Conservation (phyloP, 2,113 vertebrate species). For the Amblyornis subalaris region DNA sequence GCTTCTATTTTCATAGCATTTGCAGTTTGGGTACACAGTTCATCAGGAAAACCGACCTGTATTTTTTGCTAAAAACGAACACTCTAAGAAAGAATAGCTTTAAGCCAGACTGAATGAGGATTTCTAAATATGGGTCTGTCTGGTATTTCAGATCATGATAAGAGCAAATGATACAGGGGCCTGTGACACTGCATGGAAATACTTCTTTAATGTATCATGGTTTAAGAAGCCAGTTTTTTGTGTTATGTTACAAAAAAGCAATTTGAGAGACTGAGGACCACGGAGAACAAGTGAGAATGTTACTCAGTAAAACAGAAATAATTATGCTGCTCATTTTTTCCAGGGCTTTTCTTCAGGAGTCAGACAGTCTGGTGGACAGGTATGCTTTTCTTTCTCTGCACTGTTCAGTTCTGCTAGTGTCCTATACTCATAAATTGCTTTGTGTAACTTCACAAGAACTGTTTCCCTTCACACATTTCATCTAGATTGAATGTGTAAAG, state of each 20-base stretch:
- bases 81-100: neutral
- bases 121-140: neutral
- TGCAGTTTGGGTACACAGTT: neutral
- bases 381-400: neutral
- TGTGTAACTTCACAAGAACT: neutral
- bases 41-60: rapidly evolving
- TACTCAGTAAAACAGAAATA: neutral
- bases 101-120: neutral
- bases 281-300: neutral
- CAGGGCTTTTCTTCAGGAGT: constrained; percentile 34
- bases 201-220: neutral
- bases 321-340: neutral
- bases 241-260: neutral
- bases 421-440: neutral
- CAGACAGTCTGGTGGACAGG: constrained; percentile 40
- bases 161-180: neutral
- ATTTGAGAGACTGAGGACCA: neutral
- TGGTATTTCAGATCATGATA: neutral
- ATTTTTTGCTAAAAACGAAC: neutral
- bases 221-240: neutral
- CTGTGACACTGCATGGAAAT: neutral
- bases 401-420: neutral
- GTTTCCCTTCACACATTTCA: neutral
- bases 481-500: neutral
- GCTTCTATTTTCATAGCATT: neutral